Percentiles rank a stretch among this genome's conserved stretches.
Conservation (phyloP, 2,797 vertebrate genomes). For the Glossophaga mutica region DNA sequence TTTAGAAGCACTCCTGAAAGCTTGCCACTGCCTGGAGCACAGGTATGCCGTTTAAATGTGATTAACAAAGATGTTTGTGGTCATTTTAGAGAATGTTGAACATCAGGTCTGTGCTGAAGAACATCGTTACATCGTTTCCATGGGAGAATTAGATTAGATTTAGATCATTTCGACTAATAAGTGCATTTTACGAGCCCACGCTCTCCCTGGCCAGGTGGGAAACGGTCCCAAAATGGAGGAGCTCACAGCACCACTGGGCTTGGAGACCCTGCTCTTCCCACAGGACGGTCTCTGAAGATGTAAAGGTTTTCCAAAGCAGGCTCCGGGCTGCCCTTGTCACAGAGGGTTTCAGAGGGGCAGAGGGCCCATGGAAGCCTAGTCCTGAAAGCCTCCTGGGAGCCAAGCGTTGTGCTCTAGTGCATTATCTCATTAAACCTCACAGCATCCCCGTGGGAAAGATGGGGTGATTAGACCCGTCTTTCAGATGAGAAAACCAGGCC, state of each 20-base stretch:
- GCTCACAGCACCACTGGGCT: background rate
- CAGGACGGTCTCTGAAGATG: background rate
- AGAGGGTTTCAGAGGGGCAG: background rate
- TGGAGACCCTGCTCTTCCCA: background rate
- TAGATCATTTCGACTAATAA: constrained; percentile 45
- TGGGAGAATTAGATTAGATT: constrained; percentile 40
- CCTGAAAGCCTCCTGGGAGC: background rate
- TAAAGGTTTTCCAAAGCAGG: background rate
- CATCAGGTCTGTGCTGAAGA: background rate
- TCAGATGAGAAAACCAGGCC: background rate
- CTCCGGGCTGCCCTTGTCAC: background rate
- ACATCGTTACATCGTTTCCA: background rate
- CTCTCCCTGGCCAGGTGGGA: background rate
- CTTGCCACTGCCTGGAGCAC: background rate
- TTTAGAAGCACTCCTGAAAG: constrained; percentile 36
- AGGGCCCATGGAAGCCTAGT: background rate
- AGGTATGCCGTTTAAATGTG: background rate
- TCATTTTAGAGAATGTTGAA: constrained; percentile 33
- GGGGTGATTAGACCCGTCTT: background rate
- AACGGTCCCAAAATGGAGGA: background rate
- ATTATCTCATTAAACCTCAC: background rate
- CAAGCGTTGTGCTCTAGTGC: background rate
- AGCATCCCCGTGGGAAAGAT: background rate
- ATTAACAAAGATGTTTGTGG: constrained; percentile 51
- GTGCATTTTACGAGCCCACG: constrained; percentile 3